Evolutionary conservation across 2,888 invertebrate genomes (phyloP).

Genomic region (Acleris laterana): DNA sequence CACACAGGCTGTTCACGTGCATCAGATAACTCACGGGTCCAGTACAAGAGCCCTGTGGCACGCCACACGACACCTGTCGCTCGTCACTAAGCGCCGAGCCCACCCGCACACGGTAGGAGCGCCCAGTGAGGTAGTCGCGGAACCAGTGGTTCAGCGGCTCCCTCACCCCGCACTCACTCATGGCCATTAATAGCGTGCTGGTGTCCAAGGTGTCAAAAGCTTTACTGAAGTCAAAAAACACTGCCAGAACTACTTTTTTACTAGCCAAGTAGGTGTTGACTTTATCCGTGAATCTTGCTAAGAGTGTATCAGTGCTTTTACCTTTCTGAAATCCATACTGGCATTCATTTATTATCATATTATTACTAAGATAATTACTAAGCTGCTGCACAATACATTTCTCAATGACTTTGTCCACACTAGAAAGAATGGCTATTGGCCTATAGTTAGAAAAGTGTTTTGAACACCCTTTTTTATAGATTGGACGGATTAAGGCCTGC

Average conservation of each 20-base stretch:
- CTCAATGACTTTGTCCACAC: background rate
- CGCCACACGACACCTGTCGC: conserved; percentile 9
- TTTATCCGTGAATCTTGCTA: background rate
- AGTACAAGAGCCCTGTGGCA: conserved; percentile 24
- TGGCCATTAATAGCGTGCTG: background rate
- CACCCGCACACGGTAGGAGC: background rate
- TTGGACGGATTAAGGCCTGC: no score
- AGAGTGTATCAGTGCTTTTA: background rate
- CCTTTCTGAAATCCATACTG: background rate
- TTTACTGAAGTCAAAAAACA: no score
- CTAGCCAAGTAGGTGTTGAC: background rate
- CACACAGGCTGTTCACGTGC: no score
- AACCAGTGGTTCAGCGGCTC: background rate
- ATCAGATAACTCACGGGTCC: conserved; percentile 23
- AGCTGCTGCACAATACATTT: background rate
- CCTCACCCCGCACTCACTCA: conserved; percentile 7
- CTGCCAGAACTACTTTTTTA: no score
- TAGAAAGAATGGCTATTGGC: background rate
- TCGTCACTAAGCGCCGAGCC: background rate
- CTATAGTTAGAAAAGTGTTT: background rate
- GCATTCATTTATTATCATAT: background rate
- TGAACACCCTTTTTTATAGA: background rate
- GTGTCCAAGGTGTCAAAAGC: no score
- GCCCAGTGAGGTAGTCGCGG: background rate
- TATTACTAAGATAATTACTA: background rate